Percentiles rank a stretch among this genome's conserved stretches.
Evolutionary conservation across 1,140 invertebrate species (phyloP).

Genomic region (Brachionus manjavacas): DNA sequence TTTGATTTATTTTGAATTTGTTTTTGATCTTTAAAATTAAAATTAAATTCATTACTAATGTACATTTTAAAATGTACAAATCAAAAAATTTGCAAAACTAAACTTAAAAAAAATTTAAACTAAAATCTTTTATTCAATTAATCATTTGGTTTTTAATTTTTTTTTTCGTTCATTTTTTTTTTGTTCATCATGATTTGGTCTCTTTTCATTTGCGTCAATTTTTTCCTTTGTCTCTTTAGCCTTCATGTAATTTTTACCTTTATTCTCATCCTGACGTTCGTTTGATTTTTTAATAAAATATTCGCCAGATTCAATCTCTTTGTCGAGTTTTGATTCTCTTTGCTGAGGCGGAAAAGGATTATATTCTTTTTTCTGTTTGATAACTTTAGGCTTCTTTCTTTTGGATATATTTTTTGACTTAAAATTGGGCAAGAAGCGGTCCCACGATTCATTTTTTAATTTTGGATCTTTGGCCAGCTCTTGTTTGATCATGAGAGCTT

Average conservation of each 20-base stretch:
- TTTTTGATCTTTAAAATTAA: neutral
- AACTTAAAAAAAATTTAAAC: neutral
- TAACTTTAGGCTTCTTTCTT: slow-evolving; percentile 69
- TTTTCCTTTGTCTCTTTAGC: neutral
- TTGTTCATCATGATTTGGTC: neutral
- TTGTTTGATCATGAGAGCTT: slow-evolving; percentile 89
- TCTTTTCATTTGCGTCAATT: neutral
- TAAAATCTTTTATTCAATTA: no score
- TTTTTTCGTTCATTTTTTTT: neutral
- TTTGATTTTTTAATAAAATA: slow-evolving; percentile 87
- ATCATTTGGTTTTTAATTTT: slow-evolving; percentile 9
- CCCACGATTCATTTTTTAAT: slow-evolving; percentile 91
- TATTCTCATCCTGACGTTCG: slow-evolving; percentile 28
- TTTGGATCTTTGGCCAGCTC: slow-evolving; percentile 84
- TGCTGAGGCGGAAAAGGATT: slow-evolving; percentile 95
- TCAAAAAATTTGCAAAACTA: neutral
- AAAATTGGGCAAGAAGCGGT: slow-evolving; percentile 91
- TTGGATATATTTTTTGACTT: slow-evolving; percentile 83
- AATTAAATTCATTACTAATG: neutral
- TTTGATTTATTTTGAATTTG: neutral
- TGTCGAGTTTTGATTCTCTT: slow-evolving; percentile 85
- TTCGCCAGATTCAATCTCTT: slow-evolving; percentile 86
- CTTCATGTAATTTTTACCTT: slow-evolving; percentile 24
- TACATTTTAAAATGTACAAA: neutral
- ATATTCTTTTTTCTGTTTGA: slow-evolving; percentile 64